These are phyloP conservation scores for Lasius platythorax DNA, from an alignment of 2,888 invertebrate species.

Conservation along the genomic window DNA sequence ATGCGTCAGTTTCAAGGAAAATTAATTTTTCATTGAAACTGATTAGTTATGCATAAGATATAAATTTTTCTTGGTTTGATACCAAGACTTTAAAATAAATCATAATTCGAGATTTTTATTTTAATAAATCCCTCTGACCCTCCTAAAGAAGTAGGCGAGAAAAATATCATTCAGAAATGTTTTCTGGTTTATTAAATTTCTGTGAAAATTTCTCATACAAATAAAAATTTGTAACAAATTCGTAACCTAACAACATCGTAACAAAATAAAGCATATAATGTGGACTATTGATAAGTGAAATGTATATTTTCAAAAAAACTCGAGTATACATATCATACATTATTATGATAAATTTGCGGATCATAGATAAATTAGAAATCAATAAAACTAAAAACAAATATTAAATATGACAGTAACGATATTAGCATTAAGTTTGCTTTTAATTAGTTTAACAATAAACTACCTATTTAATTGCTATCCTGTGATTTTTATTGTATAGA, in stretches of 20 bases:
- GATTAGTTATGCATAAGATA: too few relatives aligned
- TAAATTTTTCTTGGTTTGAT: too few relatives aligned
- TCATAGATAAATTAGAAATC: background rate
- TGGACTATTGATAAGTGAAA: conserved; percentile 21
- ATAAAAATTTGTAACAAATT: background rate
- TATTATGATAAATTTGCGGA: conserved; percentile 16
- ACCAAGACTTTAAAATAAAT: too few relatives aligned
- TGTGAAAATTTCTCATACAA: conserved; percentile 27
- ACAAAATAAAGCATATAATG: conserved; percentile 15
- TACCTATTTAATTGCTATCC: background rate
- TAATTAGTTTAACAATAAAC: background rate
- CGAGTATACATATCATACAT: conserved; percentile 8
- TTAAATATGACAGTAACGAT: background rate
- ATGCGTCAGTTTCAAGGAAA: too few relatives aligned
- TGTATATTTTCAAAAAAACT: background rate
- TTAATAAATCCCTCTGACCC: too few relatives aligned
- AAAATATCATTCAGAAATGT: conserved; percentile 39
- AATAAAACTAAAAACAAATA: conserved; percentile 27
- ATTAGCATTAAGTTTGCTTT: background rate
- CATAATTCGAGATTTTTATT: too few relatives aligned
- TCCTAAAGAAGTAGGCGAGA: too few relatives aligned
- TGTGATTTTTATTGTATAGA: background rate
- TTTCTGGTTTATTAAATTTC: conserved; percentile 40
- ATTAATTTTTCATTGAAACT: too few relatives aligned
- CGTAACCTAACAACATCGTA: background rate